Evolutionary conservation across 2,113 vertebrate species (phyloP).

Genomic region (Pseudopodoces humilis): DNA sequence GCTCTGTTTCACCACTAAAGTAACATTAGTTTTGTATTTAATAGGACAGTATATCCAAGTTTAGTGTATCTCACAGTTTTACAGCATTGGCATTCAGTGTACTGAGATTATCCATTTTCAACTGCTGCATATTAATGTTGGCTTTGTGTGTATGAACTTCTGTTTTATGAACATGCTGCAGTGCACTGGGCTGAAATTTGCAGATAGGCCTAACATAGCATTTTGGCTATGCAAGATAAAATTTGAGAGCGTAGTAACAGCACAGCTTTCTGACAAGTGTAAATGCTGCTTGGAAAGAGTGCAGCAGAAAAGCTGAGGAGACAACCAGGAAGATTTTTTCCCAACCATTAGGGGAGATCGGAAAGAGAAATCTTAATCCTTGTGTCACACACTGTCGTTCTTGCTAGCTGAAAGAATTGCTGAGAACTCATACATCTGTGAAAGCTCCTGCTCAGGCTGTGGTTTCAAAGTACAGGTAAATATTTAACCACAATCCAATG

Average conservation of each 20-base stretch:
- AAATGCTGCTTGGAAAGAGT: constrained; percentile 21
- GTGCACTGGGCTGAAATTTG: constrained; percentile 21
- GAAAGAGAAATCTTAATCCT: constrained; percentile 15
- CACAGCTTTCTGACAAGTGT: constrained; percentile 41
- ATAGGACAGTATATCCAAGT: constrained; percentile 34
- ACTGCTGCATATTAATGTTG: constrained; percentile 59
- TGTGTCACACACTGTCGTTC: background rate
- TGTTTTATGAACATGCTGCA: constrained; percentile 57
- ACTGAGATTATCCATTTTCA: constrained; percentile 47
- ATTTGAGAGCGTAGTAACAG: constrained; percentile 24
- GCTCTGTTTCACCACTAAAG: constrained; percentile 19
- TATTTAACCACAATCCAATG: background rate
- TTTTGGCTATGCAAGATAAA: constrained; percentile 71
- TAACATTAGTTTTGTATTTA: constrained; percentile 64
- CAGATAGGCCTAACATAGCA: constrained; percentile 52
- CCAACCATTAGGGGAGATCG: background rate
- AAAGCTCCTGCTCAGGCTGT: background rate
- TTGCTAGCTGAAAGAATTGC: background rate
- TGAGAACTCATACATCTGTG: background rate
- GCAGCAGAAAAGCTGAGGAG: constrained; percentile 10
- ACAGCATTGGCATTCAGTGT: constrained; percentile 23
- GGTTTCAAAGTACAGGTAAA: background rate
- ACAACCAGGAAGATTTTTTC: background rate
- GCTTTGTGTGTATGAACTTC: constrained; percentile 38
- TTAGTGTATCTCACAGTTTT: constrained; percentile 54